These are phyloP conservation scores for Dicranocentrus wangi DNA, from an alignment of 2,888 invertebrate genomes.

Conservation along the genomic window DNA sequence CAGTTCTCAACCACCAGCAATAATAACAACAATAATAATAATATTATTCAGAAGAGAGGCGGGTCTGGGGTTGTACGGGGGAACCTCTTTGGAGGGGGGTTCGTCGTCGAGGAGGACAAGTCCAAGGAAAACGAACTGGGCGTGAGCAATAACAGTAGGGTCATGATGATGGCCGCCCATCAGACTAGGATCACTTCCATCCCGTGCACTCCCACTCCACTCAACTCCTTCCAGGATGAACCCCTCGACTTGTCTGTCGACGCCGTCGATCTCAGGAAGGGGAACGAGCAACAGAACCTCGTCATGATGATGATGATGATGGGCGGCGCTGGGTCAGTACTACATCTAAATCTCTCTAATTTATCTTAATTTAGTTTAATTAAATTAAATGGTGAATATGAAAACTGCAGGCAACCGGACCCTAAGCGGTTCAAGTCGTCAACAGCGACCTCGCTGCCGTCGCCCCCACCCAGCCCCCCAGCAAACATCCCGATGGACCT, in stretches of 20 bases:
- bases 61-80: too few relatives aligned
- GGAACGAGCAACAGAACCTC: slow-evolving; percentile 77
- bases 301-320: slow-evolving; percentile 47
- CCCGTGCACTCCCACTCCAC: background rate
- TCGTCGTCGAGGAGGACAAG: slow-evolving; percentile 1
- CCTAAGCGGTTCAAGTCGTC: slow-evolving; percentile 11
- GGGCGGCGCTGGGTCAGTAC: too few relatives aligned
- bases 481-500: slow-evolving; percentile 42
- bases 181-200: background rate
- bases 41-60: too few relatives aligned
- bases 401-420: background rate
- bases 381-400: too few relatives aligned
- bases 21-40: too few relatives aligned
- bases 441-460: slow-evolving; percentile 36
- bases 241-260: slow-evolving; percentile 84
- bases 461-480: slow-evolving; percentile 65
- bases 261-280: slow-evolving; percentile 81
- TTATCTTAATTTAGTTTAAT: too few relatives aligned
- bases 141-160: too few relatives aligned
- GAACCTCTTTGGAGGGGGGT: slow-evolving; percentile 17
- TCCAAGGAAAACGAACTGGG: background rate
- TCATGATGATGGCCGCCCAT: background rate
- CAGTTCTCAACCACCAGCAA: slow-evolving; percentile 4
- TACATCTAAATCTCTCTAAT: too few relatives aligned
- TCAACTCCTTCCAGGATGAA: slow-evolving; percentile 21